Percentiles rank a stretch among this genome's conserved stretches.
Conservation (phyloP, 37 sponge, comb jelly and placozoan genomes). For the Aphrocallistes beatrix region DNA sequence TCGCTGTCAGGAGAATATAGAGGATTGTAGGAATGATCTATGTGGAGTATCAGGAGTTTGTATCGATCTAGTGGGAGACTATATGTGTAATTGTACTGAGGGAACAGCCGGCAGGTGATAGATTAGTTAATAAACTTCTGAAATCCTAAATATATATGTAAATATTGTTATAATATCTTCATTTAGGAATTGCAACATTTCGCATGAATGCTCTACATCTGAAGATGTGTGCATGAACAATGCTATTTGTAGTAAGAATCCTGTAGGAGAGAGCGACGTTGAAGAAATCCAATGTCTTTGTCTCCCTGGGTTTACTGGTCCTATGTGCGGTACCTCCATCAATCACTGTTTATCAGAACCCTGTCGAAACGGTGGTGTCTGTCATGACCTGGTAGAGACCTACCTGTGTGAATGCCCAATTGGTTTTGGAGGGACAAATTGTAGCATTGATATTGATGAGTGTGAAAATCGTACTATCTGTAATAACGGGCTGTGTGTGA, state of each 20-base stretch:
- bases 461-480: neutral
- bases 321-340: constrained; percentile 11
- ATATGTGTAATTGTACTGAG: constrained; percentile 21
- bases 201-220: neutral
- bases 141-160: neutral
- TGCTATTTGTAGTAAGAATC: neutral
- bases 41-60: constrained; percentile 20
- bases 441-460: constrained; percentile 17
- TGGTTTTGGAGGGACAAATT: constrained; percentile 20
- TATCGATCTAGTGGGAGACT: constrained; percentile 9
- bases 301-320: constrained; percentile 28
- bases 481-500: constrained; percentile 14
- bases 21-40: constrained; percentile 34
- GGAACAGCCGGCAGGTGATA: constrained; percentile 21
- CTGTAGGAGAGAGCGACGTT: no score
- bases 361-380: constrained; percentile 21
- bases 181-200: neutral
- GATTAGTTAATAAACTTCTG: neutral
- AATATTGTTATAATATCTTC: neutral
- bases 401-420: constrained; percentile 16
- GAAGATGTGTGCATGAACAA: neutral
- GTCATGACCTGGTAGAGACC: neutral
- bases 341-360: constrained; percentile 19
- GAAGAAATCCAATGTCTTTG: constrained; percentile 33
- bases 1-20: constrained; percentile 35